These are phyloP conservation scores for Atractosteus spatula DNA, from an alignment of 2,113 vertebrate species.

Conservation along the genomic window DNA sequence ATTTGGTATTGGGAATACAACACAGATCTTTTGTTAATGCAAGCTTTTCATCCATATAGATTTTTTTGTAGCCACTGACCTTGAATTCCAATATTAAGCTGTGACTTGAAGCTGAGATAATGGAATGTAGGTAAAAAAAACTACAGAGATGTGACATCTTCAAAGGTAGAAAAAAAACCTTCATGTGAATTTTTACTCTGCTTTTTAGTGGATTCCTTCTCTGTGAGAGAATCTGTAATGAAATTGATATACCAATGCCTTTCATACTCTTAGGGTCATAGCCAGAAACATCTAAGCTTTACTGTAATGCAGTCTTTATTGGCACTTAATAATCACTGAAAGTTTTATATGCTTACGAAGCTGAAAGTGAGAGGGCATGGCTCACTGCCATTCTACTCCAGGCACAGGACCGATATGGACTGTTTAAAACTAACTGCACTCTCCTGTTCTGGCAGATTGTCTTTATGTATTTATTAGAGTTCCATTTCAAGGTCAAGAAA, in stretches of 20 bases:
- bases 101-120: too few species aligned
- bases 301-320: constrained; percentile 9
- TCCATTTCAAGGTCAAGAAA: not conserved
- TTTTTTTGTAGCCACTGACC: too few species aligned
- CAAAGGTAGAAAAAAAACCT: too few species aligned
- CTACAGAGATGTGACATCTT: too few species aligned
- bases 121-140: too few species aligned
- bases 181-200: too few species aligned
- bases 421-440: too few species aligned
- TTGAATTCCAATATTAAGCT: too few species aligned
- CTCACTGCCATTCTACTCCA: not conserved
- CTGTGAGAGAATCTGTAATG: not conserved
- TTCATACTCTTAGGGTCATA: not conserved
- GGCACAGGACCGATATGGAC: not conserved
- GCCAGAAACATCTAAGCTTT: not conserved
- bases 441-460: not conserved
- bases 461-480: not conserved
- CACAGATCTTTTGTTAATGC: too few species aligned
- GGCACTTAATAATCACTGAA: not conserved
- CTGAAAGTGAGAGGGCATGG: constrained; percentile 1
- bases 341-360: not conserved
- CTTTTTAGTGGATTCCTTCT: too few species aligned
- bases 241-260: not conserved
- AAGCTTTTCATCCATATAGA: too few species aligned
- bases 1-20: too few species aligned